phyloP scores from a whole-genome alignment of 2,113 vertebrate genomes.

The Bubo scandiacus region DNA sequence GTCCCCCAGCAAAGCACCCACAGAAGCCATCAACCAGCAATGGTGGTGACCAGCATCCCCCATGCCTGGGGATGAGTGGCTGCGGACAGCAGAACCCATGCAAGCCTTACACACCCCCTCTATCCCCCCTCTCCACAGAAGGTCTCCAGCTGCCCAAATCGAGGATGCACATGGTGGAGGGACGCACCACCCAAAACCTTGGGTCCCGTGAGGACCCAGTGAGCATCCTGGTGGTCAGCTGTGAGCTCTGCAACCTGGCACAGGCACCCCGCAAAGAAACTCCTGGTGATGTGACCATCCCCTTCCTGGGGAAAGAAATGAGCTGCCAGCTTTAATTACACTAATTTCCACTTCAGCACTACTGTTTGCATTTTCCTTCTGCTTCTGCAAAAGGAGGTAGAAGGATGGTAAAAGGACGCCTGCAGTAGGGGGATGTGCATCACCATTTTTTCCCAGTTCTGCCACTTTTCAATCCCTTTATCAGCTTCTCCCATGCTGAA shows the following conservation, averaged over 20 bases:
- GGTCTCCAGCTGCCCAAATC: neutral
- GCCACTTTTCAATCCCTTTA: neutral
- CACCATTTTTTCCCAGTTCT: neutral
- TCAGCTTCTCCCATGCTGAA: neutral
- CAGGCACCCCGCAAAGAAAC: neutral
- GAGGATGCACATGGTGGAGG: neutral
- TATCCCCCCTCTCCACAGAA: accelerated
- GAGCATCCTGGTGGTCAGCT: neutral
- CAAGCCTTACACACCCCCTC: neutral
- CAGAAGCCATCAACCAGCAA: neutral
- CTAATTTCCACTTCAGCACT: neutral
- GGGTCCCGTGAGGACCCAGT: neutral
- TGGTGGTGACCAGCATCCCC: neutral
- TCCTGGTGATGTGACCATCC: neutral
- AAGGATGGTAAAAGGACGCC: neutral
- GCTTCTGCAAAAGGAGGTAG: neutral
- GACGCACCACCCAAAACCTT: neutral
- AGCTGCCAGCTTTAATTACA: neutral
- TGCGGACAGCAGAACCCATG: neutral
- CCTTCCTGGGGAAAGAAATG: neutral
- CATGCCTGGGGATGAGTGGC: neutral
- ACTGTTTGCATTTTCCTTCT: neutral
- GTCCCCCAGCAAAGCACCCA: neutral
- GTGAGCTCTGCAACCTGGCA: neutral
- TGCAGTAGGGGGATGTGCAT: accelerated